Evolutionary conservation across 1,140 invertebrate species (phyloP), one percentile per base, ranked within the genome.

Genomic region (Drosophila nebulosa): DNA sequence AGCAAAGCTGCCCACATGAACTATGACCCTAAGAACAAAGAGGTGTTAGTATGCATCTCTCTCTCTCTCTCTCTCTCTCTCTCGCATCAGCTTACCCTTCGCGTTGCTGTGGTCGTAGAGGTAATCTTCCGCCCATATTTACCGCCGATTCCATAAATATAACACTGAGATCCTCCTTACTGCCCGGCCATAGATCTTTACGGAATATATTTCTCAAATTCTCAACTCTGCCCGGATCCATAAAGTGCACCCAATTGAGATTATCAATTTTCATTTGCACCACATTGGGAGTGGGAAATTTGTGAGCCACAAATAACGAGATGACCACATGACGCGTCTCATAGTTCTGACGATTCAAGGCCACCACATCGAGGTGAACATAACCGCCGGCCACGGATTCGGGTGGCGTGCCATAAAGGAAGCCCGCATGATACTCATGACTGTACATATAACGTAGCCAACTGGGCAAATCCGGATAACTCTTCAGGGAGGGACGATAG

Each of bases 201-300:
- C 75, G 93, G 74, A 97, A 96, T 52, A 97, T 94, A 75, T 96
- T 94, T 52, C 96, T 93, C 1, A 98, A 90, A 22, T 93, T 93
- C 36, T 94, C 93, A 83, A 96, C 94, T 67, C 94, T 56, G 0
- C 90, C 90, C 0, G 90, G 89, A 78, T 91, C 90, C 83, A 91
- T 91, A 0, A 91, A 42, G 36, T 91, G 90, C 30, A 91, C 91
- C 90, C 90, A 91, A 65, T 98, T 97, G 5, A 97, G 91, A 91
- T 98, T 98, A 83, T 97, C 95, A 42, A 98, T 96, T 91, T 98
- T 98, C 77, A 98, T 92, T 79, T 96, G 95, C 3, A 97, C 94
- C 79, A 97, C 95, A 91, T 96, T 95, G 50, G 95, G 95, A 66
- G 94, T 92, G 69, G 94, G 94, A 68, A 93, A 92, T 79, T 95